Conservation (phyloP, 2,797 vertebrate species). For the Oophaga sylvatica region DNA sequence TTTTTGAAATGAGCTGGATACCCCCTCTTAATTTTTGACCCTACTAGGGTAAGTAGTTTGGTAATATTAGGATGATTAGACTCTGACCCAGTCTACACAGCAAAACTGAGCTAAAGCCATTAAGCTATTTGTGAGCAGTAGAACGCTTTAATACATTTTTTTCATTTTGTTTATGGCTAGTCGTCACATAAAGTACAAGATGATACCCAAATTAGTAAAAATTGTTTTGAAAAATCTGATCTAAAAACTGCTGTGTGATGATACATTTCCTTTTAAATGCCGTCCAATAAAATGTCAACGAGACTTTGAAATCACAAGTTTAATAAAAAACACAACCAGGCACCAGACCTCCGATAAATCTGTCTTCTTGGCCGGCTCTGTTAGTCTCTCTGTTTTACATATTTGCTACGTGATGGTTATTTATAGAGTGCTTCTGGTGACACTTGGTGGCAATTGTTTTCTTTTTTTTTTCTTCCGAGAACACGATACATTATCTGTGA, state of each 20-base stretch:
- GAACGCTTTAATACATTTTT: no score
- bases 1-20: no score
- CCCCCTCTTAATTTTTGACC: no score
- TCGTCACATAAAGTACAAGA: no score
- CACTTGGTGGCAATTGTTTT: slow-evolving; percentile 21
- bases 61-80: background rate
- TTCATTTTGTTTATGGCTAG: no score
- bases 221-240: background rate
- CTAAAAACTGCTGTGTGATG: background rate
- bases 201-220: no score
- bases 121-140: background rate
- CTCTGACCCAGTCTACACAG: background rate
- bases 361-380: background rate
- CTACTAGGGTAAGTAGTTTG: no score
- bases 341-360: background rate
- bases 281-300: background rate
- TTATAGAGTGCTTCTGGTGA: background rate
- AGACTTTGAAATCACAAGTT: slow-evolving; percentile 2
- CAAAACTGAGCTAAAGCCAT: background rate
- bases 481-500: slow-evolving; percentile 20
- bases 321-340: background rate
- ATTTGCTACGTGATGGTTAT: slow-evolving; percentile 31
- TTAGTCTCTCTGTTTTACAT: slow-evolving; percentile 1
- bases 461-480: slow-evolving; percentile 11
- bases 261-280: background rate